Evolutionary conservation across 2,797 vertebrate species (phyloP).

Genomic region (Cuculus canorus): DNA sequence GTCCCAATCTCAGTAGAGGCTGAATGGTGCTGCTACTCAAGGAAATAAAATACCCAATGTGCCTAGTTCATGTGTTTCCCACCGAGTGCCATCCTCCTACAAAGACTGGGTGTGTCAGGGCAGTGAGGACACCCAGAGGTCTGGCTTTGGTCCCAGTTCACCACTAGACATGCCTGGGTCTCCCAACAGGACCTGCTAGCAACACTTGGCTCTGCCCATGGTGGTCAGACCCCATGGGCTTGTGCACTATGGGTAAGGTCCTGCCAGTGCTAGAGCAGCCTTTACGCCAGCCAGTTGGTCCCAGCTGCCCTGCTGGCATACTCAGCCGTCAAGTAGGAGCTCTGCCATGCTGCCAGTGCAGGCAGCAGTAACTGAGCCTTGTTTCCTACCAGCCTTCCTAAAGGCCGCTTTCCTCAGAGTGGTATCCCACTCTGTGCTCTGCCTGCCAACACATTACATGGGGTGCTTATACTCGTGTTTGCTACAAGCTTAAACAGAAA

Average conservation of each 20-base stretch:
- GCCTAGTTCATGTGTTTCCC: not conserved
- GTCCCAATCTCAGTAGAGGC: fast-evolving
- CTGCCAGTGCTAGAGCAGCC: not conserved
- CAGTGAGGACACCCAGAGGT: not conserved
- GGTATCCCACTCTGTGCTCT: fast-evolving
- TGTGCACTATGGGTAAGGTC: not conserved
- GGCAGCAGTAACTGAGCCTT: not conserved
- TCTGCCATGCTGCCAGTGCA: not conserved
- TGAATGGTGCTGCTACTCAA: not conserved
- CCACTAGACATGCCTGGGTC: not conserved
- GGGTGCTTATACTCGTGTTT: not conserved
- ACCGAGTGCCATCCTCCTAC: fast-evolving
- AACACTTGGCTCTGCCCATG: not conserved
- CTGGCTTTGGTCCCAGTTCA: fast-evolving
- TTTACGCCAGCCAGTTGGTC: not conserved
- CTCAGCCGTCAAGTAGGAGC: not conserved
- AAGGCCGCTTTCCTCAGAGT: not conserved
- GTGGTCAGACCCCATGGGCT: not conserved
- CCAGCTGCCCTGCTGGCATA: fast-evolving
- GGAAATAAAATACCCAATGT: fast-evolving
- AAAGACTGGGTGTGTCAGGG: not conserved
- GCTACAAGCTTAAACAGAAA: not conserved
- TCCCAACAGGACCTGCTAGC: not conserved
- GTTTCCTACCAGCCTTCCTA: not conserved
- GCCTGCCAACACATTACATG: no score